Base-by-base conservation (phyloP, 2,797 vertebrate genomes). In the Gobio occitaniae region DNA sequence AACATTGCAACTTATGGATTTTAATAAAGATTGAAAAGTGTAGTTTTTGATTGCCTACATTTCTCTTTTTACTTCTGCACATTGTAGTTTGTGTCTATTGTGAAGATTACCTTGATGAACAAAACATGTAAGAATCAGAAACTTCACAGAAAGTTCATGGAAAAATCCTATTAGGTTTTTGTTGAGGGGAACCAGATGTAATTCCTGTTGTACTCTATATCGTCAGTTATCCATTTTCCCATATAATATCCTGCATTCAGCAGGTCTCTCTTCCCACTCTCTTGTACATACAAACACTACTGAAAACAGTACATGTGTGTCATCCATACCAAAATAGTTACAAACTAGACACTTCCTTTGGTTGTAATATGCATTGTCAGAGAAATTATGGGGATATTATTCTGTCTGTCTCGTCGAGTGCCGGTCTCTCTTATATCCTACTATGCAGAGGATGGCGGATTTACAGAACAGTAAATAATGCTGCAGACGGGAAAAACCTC, bases 391-490 rank as follows among this genome's bases (percentile, higher is more conserved):
- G 36, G 56, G 0, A 25, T 80, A 85, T 80, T 75, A 32, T 54
- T 77, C 70, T 83, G 79, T 68, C 21, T 74, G 86, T 90, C 89
- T 90, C 41, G 9, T 74, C 25, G n/a, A 89, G 69, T 80, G 75
- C 89, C 83, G 63, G 80, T 88, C 84, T 88, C 77, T 61, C 41
- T 50, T 32, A 86, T 74, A 88, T 88, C 89, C 87, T 75, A 32
- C 29, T 54, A 59, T 71, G 38, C 38, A 81, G 32, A 75, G 21
- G 83, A 50, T 61, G 56, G 17, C 54, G 7, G 69, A 72, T 78
- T 66, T 56, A 32, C 25, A 54, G 52, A 80, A 83, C 75, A 56
- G 77, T 79, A 72, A 78, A 75, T 82, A 63, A 85, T 63, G 63
- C 29, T 50, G 61, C 5, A 17, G 21, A 50, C 19, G 21, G 44